Conservation (phyloP, 2,113 vertebrate species). For the Gorsachius goisagi region DNA sequence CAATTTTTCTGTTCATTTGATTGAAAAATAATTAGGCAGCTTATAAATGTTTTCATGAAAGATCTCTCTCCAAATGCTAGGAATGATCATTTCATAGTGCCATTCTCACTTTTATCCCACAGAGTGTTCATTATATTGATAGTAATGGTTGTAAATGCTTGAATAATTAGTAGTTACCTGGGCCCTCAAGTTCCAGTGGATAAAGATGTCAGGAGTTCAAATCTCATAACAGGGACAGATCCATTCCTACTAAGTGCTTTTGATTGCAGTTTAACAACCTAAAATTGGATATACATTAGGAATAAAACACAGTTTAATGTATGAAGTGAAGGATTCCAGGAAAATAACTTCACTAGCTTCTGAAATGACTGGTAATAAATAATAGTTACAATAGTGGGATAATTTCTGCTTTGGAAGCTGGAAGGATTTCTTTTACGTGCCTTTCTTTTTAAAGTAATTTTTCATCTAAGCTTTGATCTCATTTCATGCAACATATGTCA, state of each 20-base stretch:
- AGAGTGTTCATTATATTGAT: not conserved
- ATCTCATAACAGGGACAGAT: conserved; percentile 75
- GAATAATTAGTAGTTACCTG: conserved; percentile 75
- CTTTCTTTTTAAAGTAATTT: not conserved
- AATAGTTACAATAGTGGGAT: not conserved
- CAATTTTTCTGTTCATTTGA: not conserved
- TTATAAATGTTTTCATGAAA: not conserved
- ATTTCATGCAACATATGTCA: not conserved
- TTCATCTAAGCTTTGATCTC: conserved; percentile 25
- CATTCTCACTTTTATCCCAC: not conserved
- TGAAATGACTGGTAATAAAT: not conserved
- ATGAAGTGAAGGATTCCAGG: not conserved
- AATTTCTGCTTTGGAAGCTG: not conserved
- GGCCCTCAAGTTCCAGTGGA: conserved; percentile 77
- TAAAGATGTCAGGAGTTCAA: conserved; percentile 79
- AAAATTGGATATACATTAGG: not conserved
- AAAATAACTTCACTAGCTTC: not conserved
- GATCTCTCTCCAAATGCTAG: not conserved
- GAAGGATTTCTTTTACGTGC: not conserved
- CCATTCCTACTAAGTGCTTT: conserved; percentile 77
- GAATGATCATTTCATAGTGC: not conserved
- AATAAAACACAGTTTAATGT: not conserved
- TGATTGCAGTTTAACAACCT: conserved; percentile 83
- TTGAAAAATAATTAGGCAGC: not conserved
- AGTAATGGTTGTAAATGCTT: conserved; percentile 29